phyloP scores from a whole-genome alignment of 2,888 invertebrate species.

The Xanthorhoe spadicearia region DNA sequence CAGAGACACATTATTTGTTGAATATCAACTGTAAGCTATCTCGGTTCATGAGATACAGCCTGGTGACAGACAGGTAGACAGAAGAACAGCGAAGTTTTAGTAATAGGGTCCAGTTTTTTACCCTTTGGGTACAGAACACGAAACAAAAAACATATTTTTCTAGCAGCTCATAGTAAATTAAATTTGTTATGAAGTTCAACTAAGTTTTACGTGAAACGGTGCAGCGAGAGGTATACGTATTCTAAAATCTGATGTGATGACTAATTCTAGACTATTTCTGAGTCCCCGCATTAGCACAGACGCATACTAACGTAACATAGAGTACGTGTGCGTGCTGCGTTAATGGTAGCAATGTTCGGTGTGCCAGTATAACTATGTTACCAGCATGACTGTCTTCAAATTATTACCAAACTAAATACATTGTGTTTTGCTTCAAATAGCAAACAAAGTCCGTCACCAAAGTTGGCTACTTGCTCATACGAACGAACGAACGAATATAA shows the following conservation, averaged over 20 bases:
- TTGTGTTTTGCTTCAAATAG: slow-evolving; percentile 6
- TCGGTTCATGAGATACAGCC: no score
- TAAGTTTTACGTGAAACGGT: slow-evolving; percentile 24
- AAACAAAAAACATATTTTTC: no score
- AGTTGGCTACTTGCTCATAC: no score
- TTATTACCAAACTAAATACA: slow-evolving; percentile 17
- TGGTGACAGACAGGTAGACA: no score
- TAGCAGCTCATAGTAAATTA: not conserved
- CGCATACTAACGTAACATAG: slow-evolving; percentile 32
- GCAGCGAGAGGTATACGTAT: slow-evolving; percentile 15
- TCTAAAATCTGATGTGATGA: slow-evolving; percentile 56
- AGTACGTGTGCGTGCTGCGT: slow-evolving; percentile 43
- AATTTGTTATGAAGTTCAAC: slow-evolving; percentile 17
- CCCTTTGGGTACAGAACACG: no score
- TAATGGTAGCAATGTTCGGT: slow-evolving; percentile 27
- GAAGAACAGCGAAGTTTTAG: no score
- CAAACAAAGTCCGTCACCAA: not conserved
- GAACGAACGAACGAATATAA: no score
- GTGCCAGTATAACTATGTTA: slow-evolving; percentile 28
- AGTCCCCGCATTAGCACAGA: slow-evolving; percentile 44
- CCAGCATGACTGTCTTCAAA: slow-evolving; percentile 18
- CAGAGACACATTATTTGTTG: no score
- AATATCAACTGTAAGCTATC: no score
- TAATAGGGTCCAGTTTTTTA: no score
- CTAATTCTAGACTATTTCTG: slow-evolving; percentile 68